These are phyloP conservation scores for Pangasius macronema DNA, from an alignment of 2,797 vertebrate species.

Conservation along the genomic window DNA sequence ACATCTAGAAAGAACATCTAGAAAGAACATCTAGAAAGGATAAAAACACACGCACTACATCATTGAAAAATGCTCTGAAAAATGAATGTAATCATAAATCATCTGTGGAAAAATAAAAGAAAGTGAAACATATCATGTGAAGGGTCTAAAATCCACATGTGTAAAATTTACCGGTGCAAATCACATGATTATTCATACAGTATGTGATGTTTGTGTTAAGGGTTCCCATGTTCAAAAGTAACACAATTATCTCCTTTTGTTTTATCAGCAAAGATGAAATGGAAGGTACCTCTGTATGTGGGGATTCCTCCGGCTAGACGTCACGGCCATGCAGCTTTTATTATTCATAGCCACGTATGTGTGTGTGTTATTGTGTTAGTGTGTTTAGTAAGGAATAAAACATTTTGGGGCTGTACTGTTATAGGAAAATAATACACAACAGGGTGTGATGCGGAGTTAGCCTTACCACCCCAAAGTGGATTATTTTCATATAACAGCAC, in stretches of 20 bases:
- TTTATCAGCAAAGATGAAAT: constrained; percentile 77
- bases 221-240: background rate
- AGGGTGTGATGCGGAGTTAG: background rate
- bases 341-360: constrained; percentile 76
- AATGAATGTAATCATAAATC: background rate
- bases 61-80: no score
- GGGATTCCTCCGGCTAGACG: constrained; percentile 74
- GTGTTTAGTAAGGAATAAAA: background rate
- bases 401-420: background rate
- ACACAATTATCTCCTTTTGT: background rate
- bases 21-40: no score
- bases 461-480: background rate
- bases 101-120: background rate
- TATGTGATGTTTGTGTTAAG: no score
- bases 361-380: background rate
- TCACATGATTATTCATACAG: background rate
- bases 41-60: no score
- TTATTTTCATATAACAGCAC: background rate
- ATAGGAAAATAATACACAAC: background rate
- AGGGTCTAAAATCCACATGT: background rate
- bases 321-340: constrained; percentile 72
- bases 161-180: background rate
- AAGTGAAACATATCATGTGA: background rate
- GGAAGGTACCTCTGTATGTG: constrained; percentile 79
- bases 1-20: no score